A percentile compares a stretch with the other conserved stretches of the same genome.
Conservation (phyloP, 2,888 invertebrate genomes). For the Tachina fera region DNA sequence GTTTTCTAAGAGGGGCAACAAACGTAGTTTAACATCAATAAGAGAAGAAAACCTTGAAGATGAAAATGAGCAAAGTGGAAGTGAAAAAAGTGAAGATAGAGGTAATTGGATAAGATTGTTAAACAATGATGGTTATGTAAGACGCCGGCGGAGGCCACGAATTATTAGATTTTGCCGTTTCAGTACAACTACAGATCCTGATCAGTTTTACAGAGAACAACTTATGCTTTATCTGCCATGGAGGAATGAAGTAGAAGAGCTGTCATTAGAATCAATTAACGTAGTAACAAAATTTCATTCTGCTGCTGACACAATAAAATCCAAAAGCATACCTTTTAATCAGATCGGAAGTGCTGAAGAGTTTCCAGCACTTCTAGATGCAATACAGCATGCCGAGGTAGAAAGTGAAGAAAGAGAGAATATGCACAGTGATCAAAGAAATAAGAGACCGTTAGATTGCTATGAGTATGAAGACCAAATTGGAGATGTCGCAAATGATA, state of each 20-base stretch:
- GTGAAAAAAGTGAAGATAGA: neutral
- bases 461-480: neutral
- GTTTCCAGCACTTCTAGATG: neutral
- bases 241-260: neutral
- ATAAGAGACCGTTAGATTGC: neutral
- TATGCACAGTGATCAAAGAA: neutral
- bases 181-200: neutral
- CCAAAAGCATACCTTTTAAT: neutral
- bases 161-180: neutral
- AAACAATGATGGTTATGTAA: neutral
- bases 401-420: neutral
- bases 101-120: no score
- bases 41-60: no score
- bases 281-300: neutral
- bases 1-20: conserved; percentile 11
- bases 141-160: neutral
- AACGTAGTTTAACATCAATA: neutral
- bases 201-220: neutral
- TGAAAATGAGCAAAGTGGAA: neutral
- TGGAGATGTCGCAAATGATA: neutral
- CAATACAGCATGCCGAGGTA: neutral
- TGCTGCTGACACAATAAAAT: neutral
- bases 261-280: neutral
- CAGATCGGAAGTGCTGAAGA: neutral
- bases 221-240: neutral